Evolutionary conservation across 2,797 vertebrate genomes (phyloP), one percentile per base, ranked within the genome.

Genomic region (Pseudochromis fuscus): DNA sequence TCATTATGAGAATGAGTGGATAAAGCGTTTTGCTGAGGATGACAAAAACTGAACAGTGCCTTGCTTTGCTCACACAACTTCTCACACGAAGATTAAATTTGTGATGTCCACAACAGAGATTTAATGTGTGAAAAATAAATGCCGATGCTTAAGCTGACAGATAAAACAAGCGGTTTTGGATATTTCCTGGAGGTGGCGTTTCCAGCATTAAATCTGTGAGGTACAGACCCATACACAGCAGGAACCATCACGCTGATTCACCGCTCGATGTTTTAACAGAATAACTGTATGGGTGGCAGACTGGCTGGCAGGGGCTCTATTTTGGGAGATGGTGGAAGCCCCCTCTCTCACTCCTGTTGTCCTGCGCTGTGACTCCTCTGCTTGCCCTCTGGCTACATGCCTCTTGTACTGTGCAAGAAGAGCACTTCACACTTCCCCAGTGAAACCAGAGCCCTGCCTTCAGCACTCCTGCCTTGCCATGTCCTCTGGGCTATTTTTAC

Each of bases 401-500:
- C 79, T 83, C 73, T 77, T 79, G 75, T 77, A 64, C 85, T 68
- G 63, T 73, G 83, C 77, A 76, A 77, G 80, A 77, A 69, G 65
- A 81, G 81, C 82, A 55, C 85, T 88, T 91, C 83, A 85, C 84
- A 87, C 84, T 84, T 87, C 79, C 68, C 83, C 83, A 76, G 75
- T 89, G 93, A 93, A 93, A 94, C 91, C 87, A 85, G 82, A 94
- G 79, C 91, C 70, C 58, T 76, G 78, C 81, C 86, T 84, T 72
- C 70, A 53, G 79, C 82, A n/a, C 84, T 88, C 67, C 76, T 86
- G 84, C 84, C 79, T 79, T 68, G 77, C 82, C 84, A 81, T 86
- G 89, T 92, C 90, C 91, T 88, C 82, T 67, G 65, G 71, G 85
- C 88, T 94, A 94, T 93, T 94, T 93, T 88, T 94, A 92, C 57